phyloP scores from a whole-genome alignment of 37 sponge, comb jelly and placozoan species.

The Chondrilla cf. caribensis region DNA sequence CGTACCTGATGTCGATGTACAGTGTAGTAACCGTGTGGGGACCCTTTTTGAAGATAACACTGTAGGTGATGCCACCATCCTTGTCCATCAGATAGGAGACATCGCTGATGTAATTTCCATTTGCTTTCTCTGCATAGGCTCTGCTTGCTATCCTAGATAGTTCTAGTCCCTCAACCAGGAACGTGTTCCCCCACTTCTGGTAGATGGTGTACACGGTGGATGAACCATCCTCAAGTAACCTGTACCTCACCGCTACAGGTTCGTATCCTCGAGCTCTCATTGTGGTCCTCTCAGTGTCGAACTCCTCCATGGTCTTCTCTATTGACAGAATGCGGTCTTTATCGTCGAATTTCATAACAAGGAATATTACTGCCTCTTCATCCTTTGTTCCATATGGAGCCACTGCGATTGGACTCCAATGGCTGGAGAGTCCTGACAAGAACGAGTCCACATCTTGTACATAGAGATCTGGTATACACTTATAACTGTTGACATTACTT shows the following conservation, averaged over 20 bases:
- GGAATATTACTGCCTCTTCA: not conserved
- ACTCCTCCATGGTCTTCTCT: not conserved
- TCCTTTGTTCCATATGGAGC: constrained; percentile 1
- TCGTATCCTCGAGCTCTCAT: not conserved
- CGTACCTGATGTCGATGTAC: not conserved
- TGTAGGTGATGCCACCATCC: not conserved
- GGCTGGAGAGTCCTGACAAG: not conserved
- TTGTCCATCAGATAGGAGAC: not conserved
- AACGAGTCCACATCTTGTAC: not conserved
- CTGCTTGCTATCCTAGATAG: not conserved
- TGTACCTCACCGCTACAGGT: not conserved
- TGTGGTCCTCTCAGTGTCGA: not conserved
- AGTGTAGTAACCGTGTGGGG: not conserved
- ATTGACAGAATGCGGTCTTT: not conserved
- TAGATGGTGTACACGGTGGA: not conserved
- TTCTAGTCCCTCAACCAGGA: not conserved
- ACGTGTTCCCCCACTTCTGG: not conserved
- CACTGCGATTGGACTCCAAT: not conserved
- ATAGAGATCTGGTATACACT: not conserved
- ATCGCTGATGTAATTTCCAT: not conserved
- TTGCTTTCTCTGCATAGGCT: not conserved
- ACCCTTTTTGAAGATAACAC: not conserved
- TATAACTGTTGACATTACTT: not conserved
- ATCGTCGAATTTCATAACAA: not conserved
- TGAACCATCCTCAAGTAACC: not conserved